These are phyloP conservation scores for Vidua chalybeata DNA, from an alignment of 2,113 vertebrate genomes.

Conservation along the genomic window DNA sequence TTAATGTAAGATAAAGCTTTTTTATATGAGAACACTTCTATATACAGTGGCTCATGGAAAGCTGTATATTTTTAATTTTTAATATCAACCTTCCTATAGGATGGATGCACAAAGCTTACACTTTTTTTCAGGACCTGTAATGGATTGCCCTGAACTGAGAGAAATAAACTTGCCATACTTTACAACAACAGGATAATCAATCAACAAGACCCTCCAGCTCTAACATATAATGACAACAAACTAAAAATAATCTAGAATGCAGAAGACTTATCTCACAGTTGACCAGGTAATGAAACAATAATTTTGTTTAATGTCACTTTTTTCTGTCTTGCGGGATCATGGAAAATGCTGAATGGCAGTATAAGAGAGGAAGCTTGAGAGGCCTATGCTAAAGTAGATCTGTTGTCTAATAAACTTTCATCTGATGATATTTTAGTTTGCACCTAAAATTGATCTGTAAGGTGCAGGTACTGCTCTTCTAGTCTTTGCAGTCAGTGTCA, in stretches of 20 bases:
- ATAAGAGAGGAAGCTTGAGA: background rate
- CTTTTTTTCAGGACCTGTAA: background rate
- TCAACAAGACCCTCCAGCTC: background rate
- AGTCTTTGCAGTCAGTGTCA: background rate
- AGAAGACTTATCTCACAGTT: background rate
- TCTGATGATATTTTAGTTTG: background rate
- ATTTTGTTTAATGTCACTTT: background rate
- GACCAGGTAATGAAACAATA: background rate
- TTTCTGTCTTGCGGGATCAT: rapidly evolving
- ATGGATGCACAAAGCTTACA: background rate
- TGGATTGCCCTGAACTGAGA: background rate
- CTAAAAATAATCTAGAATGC: background rate
- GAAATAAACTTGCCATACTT: background rate
- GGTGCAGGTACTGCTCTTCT: background rate
- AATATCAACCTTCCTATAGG: background rate
- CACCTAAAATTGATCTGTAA: background rate
- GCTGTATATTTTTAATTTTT: rapidly evolving
- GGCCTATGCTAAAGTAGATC: background rate
- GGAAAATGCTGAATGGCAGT: background rate
- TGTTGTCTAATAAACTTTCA: background rate
- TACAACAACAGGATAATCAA: background rate
- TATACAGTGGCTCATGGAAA: background rate
- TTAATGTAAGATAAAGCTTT: background rate
- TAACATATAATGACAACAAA: background rate
- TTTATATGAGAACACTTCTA: background rate